Conservation (phyloP, 2,797 vertebrate genomes). For the Periparus ater region DNA sequence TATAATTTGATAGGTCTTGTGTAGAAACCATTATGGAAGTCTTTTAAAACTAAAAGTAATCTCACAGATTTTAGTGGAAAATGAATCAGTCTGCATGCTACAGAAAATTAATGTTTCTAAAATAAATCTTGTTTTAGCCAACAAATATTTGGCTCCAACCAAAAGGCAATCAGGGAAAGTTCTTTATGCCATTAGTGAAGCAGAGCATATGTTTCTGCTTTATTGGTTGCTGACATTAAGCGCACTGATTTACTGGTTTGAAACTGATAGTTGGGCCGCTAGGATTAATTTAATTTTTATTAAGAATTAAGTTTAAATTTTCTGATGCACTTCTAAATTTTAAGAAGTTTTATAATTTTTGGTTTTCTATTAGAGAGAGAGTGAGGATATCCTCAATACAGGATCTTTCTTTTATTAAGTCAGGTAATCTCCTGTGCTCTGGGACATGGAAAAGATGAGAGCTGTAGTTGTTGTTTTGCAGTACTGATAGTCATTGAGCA, state of each 20-base stretch:
- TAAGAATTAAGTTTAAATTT: constrained; percentile 35
- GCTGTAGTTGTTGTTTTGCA: neutral
- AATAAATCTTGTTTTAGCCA: constrained; percentile 62
- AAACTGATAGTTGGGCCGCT: neutral
- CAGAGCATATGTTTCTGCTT: constrained; percentile 67
- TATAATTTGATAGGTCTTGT: constrained; percentile 35
- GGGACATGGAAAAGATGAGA: neutral
- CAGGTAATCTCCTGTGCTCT: neutral
- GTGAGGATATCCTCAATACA: neutral
- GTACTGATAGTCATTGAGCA: neutral
- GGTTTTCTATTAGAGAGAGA: neutral
- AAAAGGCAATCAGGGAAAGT: constrained; percentile 44
- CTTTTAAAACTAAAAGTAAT: constrained; percentile 55
- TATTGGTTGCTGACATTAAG: constrained; percentile 40
- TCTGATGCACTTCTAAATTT: neutral
- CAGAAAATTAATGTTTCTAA: constrained; percentile 60
- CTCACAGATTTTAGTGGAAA: constrained; percentile 46
- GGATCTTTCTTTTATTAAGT: neutral
- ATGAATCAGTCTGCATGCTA: constrained; percentile 54
- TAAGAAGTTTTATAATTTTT: neutral
- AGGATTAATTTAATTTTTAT: constrained; percentile 27
- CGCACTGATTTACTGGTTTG: constrained; percentile 39
- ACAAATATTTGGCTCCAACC: constrained; percentile 56
- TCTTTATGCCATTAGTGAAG: constrained; percentile 55
- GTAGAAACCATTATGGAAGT: constrained; percentile 53